Conservation (phyloP, 2,797 vertebrate species). For the Tamandua tetradactyla region DNA sequence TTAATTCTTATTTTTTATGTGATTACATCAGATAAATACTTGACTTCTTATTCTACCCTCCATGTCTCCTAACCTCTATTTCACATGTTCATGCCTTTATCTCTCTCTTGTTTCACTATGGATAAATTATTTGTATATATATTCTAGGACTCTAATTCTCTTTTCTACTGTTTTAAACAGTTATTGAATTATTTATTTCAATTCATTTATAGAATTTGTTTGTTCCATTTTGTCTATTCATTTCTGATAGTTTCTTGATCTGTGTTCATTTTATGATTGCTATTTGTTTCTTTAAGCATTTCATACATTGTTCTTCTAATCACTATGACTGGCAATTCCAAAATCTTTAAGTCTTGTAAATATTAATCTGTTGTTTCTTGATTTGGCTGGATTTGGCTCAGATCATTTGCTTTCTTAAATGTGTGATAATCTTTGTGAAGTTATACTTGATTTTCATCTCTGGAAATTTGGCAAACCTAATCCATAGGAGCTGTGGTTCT, state of each 20-base stretch:
- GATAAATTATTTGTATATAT: neutral
- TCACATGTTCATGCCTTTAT: neutral
- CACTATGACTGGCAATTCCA: neutral
- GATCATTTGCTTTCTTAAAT: neutral
- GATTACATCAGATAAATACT: neutral
- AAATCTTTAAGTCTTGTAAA: neutral
- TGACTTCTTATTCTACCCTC: neutral
- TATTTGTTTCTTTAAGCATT: neutral
- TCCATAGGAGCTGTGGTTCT: neutral
- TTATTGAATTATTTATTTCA: slow-evolving; percentile 7
- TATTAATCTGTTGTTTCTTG: neutral
- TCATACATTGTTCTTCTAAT: neutral
- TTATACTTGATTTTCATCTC: neutral
- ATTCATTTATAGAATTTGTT: neutral
- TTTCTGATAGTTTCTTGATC: neutral
- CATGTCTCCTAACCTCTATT: neutral
- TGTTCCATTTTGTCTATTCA: neutral
- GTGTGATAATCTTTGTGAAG: neutral
- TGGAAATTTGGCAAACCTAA: neutral
- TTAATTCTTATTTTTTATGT: neutral
- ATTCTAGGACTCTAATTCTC: neutral
- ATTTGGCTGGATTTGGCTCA: slow-evolving; percentile 5
- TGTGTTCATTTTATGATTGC: neutral
- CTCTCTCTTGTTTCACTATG: neutral
- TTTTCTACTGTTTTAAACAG: neutral